Conservation (phyloP, 2,888 invertebrate species). For the Bugula neritina region DNA sequence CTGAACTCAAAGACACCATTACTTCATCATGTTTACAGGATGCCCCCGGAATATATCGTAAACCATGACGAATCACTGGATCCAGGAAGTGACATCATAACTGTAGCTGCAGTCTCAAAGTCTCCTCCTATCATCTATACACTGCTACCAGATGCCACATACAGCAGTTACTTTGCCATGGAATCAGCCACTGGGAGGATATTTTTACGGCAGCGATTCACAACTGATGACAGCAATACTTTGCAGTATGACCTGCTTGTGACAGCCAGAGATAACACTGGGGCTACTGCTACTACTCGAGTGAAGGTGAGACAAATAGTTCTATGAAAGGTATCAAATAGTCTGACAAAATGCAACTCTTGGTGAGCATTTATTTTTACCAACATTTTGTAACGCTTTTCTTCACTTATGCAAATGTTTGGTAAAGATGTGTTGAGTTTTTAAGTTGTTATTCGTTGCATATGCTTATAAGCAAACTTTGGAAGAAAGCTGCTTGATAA, state of each 20-base stretch:
- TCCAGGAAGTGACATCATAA: constrained; percentile 2
- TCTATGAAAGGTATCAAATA: too few relatives aligned
- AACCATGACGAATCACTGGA: constrained; percentile 23
- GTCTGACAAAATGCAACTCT: too few relatives aligned
- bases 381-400: too few relatives aligned
- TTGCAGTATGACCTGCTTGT: constrained; percentile 6
- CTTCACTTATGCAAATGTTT: too few relatives aligned
- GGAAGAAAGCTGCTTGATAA: too few relatives aligned
- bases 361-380: too few relatives aligned
- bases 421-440: too few relatives aligned
- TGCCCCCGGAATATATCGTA: constrained; percentile 18
- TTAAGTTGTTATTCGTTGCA: too few relatives aligned
- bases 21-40: too few relatives aligned
- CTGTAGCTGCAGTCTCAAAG: background rate
- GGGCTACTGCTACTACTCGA: background rate
- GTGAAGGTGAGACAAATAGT: constrained; percentile 17
- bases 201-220: background rate
- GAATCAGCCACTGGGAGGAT: constrained; percentile 12
- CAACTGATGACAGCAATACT: background rate
- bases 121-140: constrained; percentile 13
- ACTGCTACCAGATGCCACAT: background rate
- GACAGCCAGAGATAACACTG: constrained; percentile 1
- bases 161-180: background rate
- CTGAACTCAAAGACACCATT: too few relatives aligned
- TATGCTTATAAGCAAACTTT: too few relatives aligned